A percentile compares a stretch with the other conserved stretches of the same genome.
Evolutionary conservation across 2,113 vertebrate species (phyloP).

Genomic region (human (Homo sapiens)): GRCh38 chrX:51085001-51085500

Average conservation of each 20-base stretch:
- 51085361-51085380: too few species aligned
- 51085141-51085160: not conserved
- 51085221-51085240: not conserved
- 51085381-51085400: too few species aligned
- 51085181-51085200: too few species aligned
- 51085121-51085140: not conserved
- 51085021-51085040: not conserved
- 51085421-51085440: too few species aligned
- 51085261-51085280: not conserved
- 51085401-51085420: too few species aligned
- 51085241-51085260: not conserved
- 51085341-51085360: too few species aligned
- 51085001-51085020: not conserved
- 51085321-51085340: too few species aligned
- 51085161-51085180: not conserved
- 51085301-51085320: not conserved
- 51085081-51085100: not conserved
- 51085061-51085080: not conserved
- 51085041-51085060: not conserved
- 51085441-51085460: too few species aligned
- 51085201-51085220: not conserved
- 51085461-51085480: too few species aligned
- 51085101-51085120: not conserved
- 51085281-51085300: not conserved
- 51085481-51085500: too few species aligned